Base-by-base conservation (phyloP, 2,888 invertebrate genomes). In the Acrobasis consociella region DNA sequence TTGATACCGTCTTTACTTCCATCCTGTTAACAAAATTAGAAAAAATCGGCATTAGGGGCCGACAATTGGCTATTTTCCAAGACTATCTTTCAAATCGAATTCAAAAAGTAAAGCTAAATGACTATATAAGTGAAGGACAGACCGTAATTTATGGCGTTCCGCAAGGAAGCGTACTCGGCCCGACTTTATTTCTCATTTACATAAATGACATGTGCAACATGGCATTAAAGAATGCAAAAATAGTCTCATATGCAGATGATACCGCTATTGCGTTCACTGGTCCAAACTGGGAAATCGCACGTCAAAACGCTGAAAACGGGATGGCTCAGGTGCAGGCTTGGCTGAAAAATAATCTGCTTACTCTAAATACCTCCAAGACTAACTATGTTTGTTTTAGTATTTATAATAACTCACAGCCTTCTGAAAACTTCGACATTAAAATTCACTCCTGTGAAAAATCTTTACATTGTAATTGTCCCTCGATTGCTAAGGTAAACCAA, bases 161-260 rank as follows among this genome's bases (percentile, higher is more conserved):
- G 3, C 53, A 53, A 53, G 53, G 53, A 3, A 53, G 53, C 9
- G 53, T 53, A 9, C 31, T 53, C 9, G 53, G 53, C 9, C 53
- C 53, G 5, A 53, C 38, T 9, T 9, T 53, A 9, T 53, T 53
- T 15, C 53, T 53, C 7, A 5, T 53, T 9, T 60, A 60, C 39
- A 63, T 53, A 3, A 53, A 53, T 11, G 53, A 53, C 38, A 15
- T 53, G 2, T 53, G 53, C 38, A 53, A 38, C 37, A 53, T 38
- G 38, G n/a, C 37, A 53, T 7, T 53, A 15, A 37, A 38, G 7
- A n/a, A 53, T 15, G 53, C 53, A 38, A 53, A 53, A 37, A 10
- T 53, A 15, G 38, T 53, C 15, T 53, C 53, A 9, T 53, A 53
- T 9, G 53, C 37, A 2, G 53, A 53, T n/a, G 53, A 53, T 38